phyloP scores from a whole-genome alignment of 2,888 invertebrate species.

The Acleris cristana region DNA sequence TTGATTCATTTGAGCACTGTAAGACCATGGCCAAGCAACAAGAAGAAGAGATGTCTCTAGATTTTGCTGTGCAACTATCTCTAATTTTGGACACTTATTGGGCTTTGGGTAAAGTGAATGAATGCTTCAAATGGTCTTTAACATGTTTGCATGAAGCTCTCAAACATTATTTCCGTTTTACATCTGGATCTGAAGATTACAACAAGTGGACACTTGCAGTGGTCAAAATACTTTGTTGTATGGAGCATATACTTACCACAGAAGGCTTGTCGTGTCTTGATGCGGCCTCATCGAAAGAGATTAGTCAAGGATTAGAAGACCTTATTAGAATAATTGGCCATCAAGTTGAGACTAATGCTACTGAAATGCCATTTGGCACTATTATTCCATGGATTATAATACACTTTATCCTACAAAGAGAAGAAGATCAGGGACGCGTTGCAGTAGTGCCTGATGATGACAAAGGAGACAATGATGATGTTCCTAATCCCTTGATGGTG shows the following conservation, averaged over 20 bases:
- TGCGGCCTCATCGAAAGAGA: conserved; percentile 82
- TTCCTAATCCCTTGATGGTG: conserved; percentile 89
- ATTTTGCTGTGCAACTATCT: conserved; percentile 83
- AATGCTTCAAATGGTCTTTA: conserved; percentile 91
- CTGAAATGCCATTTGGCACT: conserved; percentile 87
- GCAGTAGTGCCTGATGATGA: conserved; percentile 68
- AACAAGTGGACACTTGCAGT: conserved; percentile 76
- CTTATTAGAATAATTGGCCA: conserved; percentile 90
- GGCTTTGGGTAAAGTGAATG: conserved; percentile 84
- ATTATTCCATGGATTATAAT: conserved; percentile 93
- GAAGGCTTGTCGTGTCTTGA: conserved; percentile 79
- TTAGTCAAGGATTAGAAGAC: conserved; percentile 88
- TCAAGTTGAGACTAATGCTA: conserved; percentile 89
- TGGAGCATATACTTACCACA: conserved; percentile 73
- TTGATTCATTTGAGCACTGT: conserved; percentile 86
- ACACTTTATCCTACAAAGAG: conserved; percentile 90
- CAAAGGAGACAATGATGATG: conserved; percentile 79
- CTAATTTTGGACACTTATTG: conserved; percentile 87
- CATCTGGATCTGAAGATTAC: conserved; percentile 72
- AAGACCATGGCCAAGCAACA: conserved; percentile 69
- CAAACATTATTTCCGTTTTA: conserved; percentile 82
- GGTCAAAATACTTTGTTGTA: conserved; percentile 73
- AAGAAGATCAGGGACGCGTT: conserved; percentile 87
- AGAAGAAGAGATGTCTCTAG: conserved; percentile 76
- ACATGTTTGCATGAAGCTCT: conserved; percentile 89